These are phyloP conservation scores for Meloe dianella DNA, from an alignment of 2,888 invertebrate genomes.

Conservation along the genomic window DNA sequence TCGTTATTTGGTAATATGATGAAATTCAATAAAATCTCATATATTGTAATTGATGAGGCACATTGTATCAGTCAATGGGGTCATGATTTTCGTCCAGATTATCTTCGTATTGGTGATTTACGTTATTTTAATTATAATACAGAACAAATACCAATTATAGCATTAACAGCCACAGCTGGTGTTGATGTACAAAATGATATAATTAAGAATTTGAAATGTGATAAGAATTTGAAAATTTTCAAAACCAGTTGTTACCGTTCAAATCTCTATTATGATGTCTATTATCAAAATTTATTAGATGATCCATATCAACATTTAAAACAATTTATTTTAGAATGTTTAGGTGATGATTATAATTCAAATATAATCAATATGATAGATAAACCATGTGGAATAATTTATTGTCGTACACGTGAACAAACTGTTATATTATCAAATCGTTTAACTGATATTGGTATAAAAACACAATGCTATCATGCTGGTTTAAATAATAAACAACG, in stretches of 20 bases:
- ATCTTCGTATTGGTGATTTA: constrained; percentile 82
- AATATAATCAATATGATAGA: constrained; percentile 38
- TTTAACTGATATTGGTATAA: constrained; percentile 75
- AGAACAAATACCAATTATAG: constrained; percentile 79
- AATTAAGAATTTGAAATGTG: constrained; percentile 71
- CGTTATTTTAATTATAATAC: constrained; percentile 61
- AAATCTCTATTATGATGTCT: constrained; percentile 94
- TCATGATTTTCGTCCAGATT: constrained; percentile 96
- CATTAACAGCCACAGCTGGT: constrained; percentile 94
- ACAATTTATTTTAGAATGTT: constrained; percentile 71
- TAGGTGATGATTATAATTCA: not conserved
- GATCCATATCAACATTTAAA: constrained; percentile 83
- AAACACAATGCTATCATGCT: constrained; percentile 88
- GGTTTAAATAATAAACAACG: constrained; percentile 79
- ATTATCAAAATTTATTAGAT: constrained; percentile 82
- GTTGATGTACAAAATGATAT: constrained; percentile 79
- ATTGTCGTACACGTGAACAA: constrained; percentile 91
- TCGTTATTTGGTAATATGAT: constrained; percentile 71
- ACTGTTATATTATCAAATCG: constrained; percentile 84
- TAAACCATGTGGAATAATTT: constrained; percentile 68
- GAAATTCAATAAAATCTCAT: constrained; percentile 80
- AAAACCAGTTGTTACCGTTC: constrained; percentile 88
- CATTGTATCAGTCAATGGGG: constrained; percentile 99
- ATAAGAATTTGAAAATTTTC: constrained; percentile 62
- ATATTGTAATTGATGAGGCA: constrained; percentile 96